These are phyloP conservation scores for Patella pellucida DNA, from an alignment of 2,888 invertebrate species.

Conservation along the genomic window DNA sequence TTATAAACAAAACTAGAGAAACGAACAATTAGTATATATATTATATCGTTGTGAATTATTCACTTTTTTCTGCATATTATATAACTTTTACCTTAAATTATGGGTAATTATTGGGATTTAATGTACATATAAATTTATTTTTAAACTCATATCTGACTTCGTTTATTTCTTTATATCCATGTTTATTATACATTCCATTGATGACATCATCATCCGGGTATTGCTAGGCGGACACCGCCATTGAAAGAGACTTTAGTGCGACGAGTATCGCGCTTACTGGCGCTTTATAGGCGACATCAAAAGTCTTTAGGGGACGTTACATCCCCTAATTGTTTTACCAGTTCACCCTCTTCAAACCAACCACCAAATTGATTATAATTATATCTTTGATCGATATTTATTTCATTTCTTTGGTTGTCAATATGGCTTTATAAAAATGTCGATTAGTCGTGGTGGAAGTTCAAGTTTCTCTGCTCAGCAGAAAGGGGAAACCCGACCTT, in stretches of 20 bases:
- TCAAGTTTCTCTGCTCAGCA: conserved; percentile 32
- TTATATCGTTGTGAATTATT: no score
- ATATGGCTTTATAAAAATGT: conserved; percentile 62
- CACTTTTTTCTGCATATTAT: no score
- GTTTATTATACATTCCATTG: no score
- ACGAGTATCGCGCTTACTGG: conserved; percentile 23
- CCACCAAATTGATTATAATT: conserved; percentile 16
- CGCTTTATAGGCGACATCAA: conserved; percentile 24
- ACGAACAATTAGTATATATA: no score
- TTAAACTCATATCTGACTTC: no score
- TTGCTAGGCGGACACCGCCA: conserved; percentile 20
- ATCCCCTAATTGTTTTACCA: conserved; percentile 24
- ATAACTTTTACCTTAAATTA: no score
- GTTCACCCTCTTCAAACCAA: conserved; percentile 8
- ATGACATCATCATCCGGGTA: conserved; percentile 23
- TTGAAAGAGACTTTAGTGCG: conserved; percentile 14
- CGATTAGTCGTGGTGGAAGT: conserved; percentile 33
- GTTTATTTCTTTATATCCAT: no score
- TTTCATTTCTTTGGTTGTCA: conserved; percentile 42
- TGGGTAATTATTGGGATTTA: no score
- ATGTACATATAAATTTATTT: no score
- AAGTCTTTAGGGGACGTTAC: conserved; percentile 32
- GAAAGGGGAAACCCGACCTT: conserved; percentile 40
- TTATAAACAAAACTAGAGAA: no score
- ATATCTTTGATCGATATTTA: conserved; percentile 25